Percentiles rank a stretch among this genome's conserved stretches.
phyloP scores from a whole-genome alignment of 2,888 invertebrate genomes.

The Corbicula japonica region DNA sequence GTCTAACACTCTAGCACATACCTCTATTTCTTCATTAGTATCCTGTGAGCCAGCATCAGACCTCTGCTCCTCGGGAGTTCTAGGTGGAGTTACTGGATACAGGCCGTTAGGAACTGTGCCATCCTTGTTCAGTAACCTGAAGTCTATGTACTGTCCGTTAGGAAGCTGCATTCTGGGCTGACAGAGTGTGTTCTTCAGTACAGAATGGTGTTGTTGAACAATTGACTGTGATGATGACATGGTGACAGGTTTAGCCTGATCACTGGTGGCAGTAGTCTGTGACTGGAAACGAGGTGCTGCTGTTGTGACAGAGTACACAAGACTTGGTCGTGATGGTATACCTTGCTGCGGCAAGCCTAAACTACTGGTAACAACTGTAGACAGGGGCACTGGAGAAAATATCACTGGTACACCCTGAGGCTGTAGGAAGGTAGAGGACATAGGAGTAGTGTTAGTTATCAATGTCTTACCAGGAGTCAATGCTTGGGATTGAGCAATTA shows the following conservation, averaged over 20 bases:
- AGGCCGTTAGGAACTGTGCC: slow-evolving; percentile 75
- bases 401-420: slow-evolving; percentile 35
- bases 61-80: slow-evolving; percentile 75
- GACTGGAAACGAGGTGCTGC: neutral
- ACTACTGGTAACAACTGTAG: slow-evolving; percentile 10
- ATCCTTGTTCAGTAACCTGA: slow-evolving; percentile 16
- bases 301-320: slow-evolving; percentile 14
- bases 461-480: slow-evolving; percentile 23
- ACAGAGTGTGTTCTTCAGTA: slow-evolving; percentile 27
- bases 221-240: neutral
- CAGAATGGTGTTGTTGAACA: slow-evolving; percentile 25
- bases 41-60: slow-evolving; percentile 46
- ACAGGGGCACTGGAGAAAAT: slow-evolving; percentile 44
- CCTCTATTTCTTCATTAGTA: slow-evolving; percentile 37
- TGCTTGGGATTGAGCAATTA: slow-evolving; percentile 54
- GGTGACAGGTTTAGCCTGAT: slow-evolving; percentile 5
- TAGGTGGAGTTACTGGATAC: slow-evolving; percentile 83
- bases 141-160: slow-evolving; percentile 55
- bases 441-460: slow-evolving; percentile 31
- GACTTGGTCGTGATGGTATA: slow-evolving; percentile 14
- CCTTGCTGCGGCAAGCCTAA: slow-evolving; percentile 1
- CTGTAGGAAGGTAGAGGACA: slow-evolving; percentile 47
- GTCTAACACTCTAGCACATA: no score
- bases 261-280: neutral
- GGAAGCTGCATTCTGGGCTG: slow-evolving; percentile 36